Conservation (phyloP, 2,888 invertebrate genomes). For the Pachydiplax longipennis region DNA sequence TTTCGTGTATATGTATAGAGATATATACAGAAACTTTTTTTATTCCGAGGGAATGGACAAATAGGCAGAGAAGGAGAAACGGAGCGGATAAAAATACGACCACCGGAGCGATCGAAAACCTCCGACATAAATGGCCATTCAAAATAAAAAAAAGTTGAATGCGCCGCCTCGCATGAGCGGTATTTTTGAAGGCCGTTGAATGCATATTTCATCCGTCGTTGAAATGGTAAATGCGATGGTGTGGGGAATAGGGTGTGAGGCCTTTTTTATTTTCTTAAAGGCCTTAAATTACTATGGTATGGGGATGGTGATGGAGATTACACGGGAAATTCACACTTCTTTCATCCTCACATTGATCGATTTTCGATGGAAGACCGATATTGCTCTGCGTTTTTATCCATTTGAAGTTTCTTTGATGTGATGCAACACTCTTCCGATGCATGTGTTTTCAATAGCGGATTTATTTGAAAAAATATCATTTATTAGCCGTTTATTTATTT, state of each 20-base stretch:
- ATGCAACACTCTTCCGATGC: no score
- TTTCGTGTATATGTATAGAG: neutral
- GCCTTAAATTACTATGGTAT: neutral
- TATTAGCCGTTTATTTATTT: no score
- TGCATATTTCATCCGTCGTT: neutral
- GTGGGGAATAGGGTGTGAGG: neutral
- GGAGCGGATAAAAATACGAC: neutral
- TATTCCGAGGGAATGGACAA: neutral
- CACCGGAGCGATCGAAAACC: neutral
- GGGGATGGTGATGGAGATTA: neutral
- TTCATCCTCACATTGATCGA: no score
- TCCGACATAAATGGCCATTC: neutral
- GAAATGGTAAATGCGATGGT: neutral
- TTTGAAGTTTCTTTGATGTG: no score
- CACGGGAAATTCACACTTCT: no score
- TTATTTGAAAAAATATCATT: no score
- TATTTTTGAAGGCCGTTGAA: conserved; percentile 15
- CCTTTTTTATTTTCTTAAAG: neutral
- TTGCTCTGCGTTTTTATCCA: no score
- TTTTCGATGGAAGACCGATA: no score
- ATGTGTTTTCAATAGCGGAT: no score
- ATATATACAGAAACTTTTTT: neutral
- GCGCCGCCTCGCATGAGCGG: neutral
- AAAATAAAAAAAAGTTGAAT: conserved; percentile 8
- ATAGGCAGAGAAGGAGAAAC: neutral